A percentile compares a stretch with the other conserved stretches of the same genome.
Conservation (phyloP, 1,140 invertebrate species). For the Drosophila sp. region DNA sequence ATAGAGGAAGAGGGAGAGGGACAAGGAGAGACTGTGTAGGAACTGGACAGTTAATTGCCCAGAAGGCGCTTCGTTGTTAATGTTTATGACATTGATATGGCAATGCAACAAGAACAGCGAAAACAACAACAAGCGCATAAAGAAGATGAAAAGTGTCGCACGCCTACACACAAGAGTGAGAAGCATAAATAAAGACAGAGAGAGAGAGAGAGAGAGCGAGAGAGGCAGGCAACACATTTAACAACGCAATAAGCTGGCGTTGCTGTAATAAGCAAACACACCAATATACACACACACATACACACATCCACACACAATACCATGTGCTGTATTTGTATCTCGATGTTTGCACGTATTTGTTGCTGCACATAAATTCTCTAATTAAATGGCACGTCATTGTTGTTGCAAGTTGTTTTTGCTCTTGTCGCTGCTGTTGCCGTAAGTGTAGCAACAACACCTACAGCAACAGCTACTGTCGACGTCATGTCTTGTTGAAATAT, state of each 20-base stretch:
- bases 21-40: not conserved
- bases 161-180: constrained; percentile 14
- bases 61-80: constrained; percentile 49
- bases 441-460: constrained; percentile 29
- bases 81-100: constrained; percentile 53
- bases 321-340: constrained; percentile 16
- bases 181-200: not conserved
- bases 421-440: constrained; percentile 6
- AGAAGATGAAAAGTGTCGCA: constrained; percentile 42
- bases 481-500: not conserved
- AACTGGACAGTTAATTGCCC: constrained; percentile 51
- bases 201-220: not conserved
- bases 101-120: constrained; percentile 21
- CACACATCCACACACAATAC: constrained; percentile 1
- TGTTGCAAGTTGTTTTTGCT: not conserved
- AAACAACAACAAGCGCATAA: not conserved
- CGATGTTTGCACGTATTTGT: constrained; percentile 29
- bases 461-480: constrained; percentile 6
- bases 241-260: constrained; percentile 63
- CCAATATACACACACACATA: constrained; percentile 17
- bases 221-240: constrained; percentile 19
- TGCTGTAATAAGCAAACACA: constrained; percentile 33
- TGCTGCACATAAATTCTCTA: constrained; percentile 27
- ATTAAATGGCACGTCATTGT: constrained; percentile 37
- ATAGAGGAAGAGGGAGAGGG: constrained; percentile 14